These are phyloP conservation scores for Arizona elegans DNA, from an alignment of 2,113 vertebrate genomes.

Conservation along the genomic window DNA sequence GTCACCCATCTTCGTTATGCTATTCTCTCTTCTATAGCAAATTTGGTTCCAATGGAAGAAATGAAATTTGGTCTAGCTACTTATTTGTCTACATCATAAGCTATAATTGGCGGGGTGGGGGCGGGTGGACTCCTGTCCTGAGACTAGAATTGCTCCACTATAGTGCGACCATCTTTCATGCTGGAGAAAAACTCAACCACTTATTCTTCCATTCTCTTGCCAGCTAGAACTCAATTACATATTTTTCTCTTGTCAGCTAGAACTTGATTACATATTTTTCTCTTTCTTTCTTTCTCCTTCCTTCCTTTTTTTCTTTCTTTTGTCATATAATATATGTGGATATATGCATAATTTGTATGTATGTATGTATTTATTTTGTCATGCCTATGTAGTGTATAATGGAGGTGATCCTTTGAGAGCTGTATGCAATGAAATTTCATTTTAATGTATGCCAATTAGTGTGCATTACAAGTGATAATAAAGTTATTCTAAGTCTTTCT, in stretches of 20 bases:
- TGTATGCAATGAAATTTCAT: too few relatives aligned
- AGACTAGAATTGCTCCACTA: neutral
- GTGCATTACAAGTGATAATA: too few relatives aligned
- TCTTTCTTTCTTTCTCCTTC: too few relatives aligned
- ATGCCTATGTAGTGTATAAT: too few relatives aligned
- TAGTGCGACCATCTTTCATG: neutral
- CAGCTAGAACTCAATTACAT: neutral
- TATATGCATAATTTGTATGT: too few relatives aligned
- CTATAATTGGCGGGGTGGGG: neutral
- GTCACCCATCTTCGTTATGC: slow-evolving; percentile 24
- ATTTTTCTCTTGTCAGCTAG: neutral
- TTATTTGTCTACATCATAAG: neutral
- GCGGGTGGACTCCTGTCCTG: neutral
- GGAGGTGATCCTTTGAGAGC: too few relatives aligned
- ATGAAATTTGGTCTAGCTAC: slow-evolving; percentile 24
- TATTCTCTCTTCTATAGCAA: neutral
- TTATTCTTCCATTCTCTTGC: neutral
- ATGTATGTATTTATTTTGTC: too few relatives aligned
- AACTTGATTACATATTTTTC: neutral
- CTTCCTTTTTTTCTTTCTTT: too few relatives aligned
- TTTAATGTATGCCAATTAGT: too few relatives aligned
- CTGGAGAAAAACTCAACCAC: neutral
- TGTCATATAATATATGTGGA: too few relatives aligned
- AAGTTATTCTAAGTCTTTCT: too few relatives aligned
- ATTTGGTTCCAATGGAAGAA: slow-evolving; percentile 24